Conservation (phyloP, 2,888 invertebrate species). For the Podabrus alpinus region DNA sequence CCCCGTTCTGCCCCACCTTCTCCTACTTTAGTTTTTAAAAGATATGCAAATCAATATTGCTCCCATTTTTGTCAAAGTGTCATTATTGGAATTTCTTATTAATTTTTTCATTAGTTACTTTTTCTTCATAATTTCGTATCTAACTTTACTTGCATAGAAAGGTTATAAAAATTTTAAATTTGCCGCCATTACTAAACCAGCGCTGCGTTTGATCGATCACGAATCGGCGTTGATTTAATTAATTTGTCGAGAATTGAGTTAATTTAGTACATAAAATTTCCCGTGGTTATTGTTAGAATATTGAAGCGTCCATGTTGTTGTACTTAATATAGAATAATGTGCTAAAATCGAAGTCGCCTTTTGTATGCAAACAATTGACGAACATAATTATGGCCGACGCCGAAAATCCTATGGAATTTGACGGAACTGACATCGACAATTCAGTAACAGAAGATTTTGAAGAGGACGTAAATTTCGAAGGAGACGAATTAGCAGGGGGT, state of each 20-base stretch:
- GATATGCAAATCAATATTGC: no score
- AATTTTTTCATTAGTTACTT: no score
- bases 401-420: constrained; percentile 39
- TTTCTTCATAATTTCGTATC: no score
- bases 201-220: not conserved
- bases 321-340: not conserved
- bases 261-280: not conserved
- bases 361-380: not conserved
- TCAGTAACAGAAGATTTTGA: constrained; percentile 44
- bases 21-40: no score
- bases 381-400: constrained; percentile 23
- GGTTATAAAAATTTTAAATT: not conserved
- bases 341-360: not conserved
- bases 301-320: not conserved
- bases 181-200: not conserved
- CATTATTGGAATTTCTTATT: no score
- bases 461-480: constrained; percentile 50
- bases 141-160: no score
- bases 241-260: not conserved
- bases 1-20: no score
- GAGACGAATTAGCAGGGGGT: constrained; percentile 46
- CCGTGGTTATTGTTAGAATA: not conserved
- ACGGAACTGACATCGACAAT: constrained; percentile 34
- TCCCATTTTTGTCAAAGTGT: no score
- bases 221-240: not conserved